Conservation (phyloP, 2,797 vertebrate species). For the Poecilia picta region DNA sequence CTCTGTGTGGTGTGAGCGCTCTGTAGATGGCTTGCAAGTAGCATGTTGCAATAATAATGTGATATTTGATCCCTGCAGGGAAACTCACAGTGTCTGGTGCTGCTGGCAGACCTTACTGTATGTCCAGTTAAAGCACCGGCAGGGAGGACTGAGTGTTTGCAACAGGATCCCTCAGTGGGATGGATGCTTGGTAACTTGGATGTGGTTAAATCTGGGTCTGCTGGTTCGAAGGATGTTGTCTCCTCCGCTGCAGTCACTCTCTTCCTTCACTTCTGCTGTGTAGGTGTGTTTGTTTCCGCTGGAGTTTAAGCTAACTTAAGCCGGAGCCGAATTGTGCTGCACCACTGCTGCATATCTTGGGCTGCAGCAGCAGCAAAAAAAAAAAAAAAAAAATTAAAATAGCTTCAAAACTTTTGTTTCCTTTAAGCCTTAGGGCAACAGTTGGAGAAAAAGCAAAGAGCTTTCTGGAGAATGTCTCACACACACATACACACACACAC, state of each 20-base stretch:
- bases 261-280: conserved; percentile 44
- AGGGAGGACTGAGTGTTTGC: conserved; percentile 42
- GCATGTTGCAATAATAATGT: conserved; percentile 61
- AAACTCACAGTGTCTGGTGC: conserved; percentile 50
- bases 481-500: no score
- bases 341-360: conserved; percentile 43
- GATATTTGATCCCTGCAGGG: conserved; percentile 57
- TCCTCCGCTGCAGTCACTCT: conserved; percentile 23
- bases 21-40: conserved; percentile 57
- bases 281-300: conserved; percentile 72
- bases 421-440: neutral
- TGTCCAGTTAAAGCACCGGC: conserved; percentile 39
- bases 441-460: neutral
- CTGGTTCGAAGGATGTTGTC: conserved; percentile 46
- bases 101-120: conserved; percentile 35
- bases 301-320: conserved; percentile 64
- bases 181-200: conserved; percentile 38
- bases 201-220: conserved; percentile 40
- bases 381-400: conserved; percentile 8
- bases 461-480: neutral
- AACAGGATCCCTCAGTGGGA: conserved; percentile 51
- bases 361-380: conserved; percentile 10
- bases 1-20: conserved; percentile 47
- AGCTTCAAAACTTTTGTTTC: conserved; percentile 24
- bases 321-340: conserved; percentile 38